These are phyloP conservation scores for Caiman crocodilus DNA, from an alignment of 2,797 vertebrate species.

Conservation along the genomic window DNA sequence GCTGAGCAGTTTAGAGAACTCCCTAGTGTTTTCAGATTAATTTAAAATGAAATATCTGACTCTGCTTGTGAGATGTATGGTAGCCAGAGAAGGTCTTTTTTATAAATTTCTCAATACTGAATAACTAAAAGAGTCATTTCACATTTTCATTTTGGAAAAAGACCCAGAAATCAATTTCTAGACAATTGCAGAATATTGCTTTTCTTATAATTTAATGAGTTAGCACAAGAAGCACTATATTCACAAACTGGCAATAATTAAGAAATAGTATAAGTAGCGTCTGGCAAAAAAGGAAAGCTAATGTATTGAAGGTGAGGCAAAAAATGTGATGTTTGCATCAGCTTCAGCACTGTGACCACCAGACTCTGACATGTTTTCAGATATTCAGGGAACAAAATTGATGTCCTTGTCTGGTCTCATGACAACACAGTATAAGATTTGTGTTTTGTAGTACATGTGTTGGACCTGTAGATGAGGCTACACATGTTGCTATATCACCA, in stretches of 20 bases:
- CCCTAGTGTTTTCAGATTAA: neutral
- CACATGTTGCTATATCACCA: no score
- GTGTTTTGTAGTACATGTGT: neutral
- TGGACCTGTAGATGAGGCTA: no score
- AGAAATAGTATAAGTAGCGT: neutral
- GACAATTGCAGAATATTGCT: neutral
- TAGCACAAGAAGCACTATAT: neutral
- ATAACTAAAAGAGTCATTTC: neutral
- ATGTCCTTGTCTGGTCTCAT: neutral
- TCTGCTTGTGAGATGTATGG: neutral
- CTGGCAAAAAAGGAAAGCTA: rapidly evolving
- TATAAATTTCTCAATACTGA: neutral
- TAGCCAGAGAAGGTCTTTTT: neutral
- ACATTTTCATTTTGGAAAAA: neutral
- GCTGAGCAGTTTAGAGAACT: neutral
- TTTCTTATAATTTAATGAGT: neutral
- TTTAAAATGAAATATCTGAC: neutral
- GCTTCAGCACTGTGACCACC: neutral
- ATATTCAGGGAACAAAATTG: rapidly evolving
- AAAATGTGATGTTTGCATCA: neutral
- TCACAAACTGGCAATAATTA: neutral
- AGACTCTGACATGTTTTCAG: neutral
- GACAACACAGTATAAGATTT: neutral
- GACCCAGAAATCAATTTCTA: neutral
- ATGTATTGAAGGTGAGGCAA: rapidly evolving